Conservation (phyloP, 2,888 invertebrate genomes). For the Philereme transversata region DNA sequence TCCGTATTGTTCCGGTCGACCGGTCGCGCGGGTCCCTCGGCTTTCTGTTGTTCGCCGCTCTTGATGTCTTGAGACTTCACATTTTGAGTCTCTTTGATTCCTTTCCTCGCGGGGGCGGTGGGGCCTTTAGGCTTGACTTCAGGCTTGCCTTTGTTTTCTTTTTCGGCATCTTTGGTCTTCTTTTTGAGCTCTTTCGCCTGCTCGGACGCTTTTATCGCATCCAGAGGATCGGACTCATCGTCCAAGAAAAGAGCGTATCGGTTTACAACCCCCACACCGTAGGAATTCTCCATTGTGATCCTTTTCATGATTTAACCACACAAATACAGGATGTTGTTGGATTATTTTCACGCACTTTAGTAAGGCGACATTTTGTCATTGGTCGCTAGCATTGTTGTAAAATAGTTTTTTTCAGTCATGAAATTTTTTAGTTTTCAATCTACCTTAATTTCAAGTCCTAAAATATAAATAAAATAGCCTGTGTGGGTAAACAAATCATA, state of each 20-base stretch:
- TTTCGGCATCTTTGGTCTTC: conserved; percentile 92
- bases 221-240: conserved; percentile 93
- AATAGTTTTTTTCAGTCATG: too few species aligned
- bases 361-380: conserved; percentile 84
- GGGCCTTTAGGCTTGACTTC: conserved; percentile 84
- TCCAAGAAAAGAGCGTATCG: conserved; percentile 93
- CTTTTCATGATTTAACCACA: conserved; percentile 84
- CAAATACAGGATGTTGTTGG: conserved; percentile 87
- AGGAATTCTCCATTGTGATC: conserved; percentile 92
- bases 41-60: conserved; percentile 82
- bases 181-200: conserved; percentile 92
- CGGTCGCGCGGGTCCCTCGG: conserved; percentile 87
- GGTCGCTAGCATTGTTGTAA: too few species aligned
- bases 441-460: too few species aligned
- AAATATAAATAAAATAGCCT: too few species aligned
- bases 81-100: conserved; percentile 86
- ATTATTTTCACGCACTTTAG: conserved; percentile 82
- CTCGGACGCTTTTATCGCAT: conserved; percentile 91
- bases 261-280: conserved; percentile 95
- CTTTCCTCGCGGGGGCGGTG: conserved; percentile 80
- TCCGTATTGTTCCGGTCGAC: conserved; percentile 85
- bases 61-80: conserved; percentile 86
- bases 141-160: conserved; percentile 90
- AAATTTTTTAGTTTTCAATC: too few species aligned
- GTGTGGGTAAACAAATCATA: too few species aligned